Evolutionary conservation across 1,140 invertebrate genomes (phyloP).

Genomic region (Ceratina australensis): DNA sequence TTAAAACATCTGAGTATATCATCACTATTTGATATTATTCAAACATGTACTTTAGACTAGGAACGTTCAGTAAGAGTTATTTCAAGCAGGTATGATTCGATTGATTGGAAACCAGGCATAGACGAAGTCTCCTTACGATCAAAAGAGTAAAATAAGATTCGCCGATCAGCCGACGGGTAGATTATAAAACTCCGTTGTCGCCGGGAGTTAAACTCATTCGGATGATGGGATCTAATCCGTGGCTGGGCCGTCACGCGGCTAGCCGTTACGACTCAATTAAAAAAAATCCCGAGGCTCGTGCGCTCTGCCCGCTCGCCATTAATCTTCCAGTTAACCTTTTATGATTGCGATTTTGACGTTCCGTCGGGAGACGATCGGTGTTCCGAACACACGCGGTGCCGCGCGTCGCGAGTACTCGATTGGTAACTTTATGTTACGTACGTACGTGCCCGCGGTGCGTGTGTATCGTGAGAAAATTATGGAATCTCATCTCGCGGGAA

Average conservation of each 20-base stretch:
- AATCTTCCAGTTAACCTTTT: conserved; percentile 63
- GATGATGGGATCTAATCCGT: conserved; percentile 6
- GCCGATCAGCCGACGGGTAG: not conserved
- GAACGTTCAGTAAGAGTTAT: too few relatives aligned
- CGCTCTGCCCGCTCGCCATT: conserved; percentile 53
- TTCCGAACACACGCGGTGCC: conserved; percentile 17
- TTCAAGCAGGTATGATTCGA: too few relatives aligned
- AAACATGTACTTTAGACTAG: too few relatives aligned
- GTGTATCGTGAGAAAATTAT: conserved; percentile 64
- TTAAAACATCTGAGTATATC: too few relatives aligned
- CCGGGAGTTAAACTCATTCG: conserved; percentile 10
- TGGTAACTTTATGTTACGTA: not conserved
- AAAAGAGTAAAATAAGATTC: not conserved
- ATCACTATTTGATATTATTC: too few relatives aligned
- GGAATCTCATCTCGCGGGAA: conserved; percentile 57
- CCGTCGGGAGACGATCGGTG: conserved; percentile 15
- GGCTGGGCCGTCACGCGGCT: conserved; percentile 22
- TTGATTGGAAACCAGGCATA: too few relatives aligned
- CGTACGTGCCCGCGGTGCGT: not conserved
- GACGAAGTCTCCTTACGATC: not conserved
- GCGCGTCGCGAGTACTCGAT: conserved; percentile 23
- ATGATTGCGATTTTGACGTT: conserved; percentile 59
- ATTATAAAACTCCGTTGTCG: conserved; percentile 15
- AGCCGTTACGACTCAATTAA: conserved; percentile 31
- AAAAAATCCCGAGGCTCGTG: conserved; percentile 23